A percentile compares a stretch with the other conserved stretches of the same genome.
phyloP scores from a whole-genome alignment of 2,797 vertebrate species.

The Podarcis lilfordi region DNA sequence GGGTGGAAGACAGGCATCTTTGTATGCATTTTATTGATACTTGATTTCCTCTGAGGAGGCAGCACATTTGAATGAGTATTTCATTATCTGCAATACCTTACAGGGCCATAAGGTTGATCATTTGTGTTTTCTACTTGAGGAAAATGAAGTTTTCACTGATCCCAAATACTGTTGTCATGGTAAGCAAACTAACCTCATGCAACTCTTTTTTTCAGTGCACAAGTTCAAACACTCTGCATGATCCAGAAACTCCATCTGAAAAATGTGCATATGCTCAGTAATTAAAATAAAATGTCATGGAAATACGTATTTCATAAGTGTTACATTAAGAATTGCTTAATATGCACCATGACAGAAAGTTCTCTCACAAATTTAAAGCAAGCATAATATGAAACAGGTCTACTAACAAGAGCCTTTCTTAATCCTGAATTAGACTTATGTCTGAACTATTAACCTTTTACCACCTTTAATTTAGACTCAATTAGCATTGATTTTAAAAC shows the following conservation, averaged over 20 bases:
- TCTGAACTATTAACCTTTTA: conserved; percentile 56
- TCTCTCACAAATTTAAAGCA: conserved; percentile 21
- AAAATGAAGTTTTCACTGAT: background rate
- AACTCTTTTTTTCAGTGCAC: background rate
- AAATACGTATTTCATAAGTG: background rate
- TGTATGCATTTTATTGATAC: background rate
- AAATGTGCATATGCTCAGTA: background rate
- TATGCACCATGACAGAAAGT: conserved; percentile 28
- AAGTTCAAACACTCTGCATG: background rate
- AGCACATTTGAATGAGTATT: background rate
- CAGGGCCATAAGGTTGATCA: background rate
- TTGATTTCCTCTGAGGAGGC: background rate
- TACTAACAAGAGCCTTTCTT: conserved; percentile 38
- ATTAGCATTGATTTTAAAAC: conserved; percentile 58
- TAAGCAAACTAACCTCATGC: background rate
- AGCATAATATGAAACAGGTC: background rate
- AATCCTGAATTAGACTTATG: conserved; percentile 49
- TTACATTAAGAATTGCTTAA: conserved; percentile 11
- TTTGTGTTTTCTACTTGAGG: background rate
- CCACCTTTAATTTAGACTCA: conserved; percentile 62
- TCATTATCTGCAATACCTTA: background rate
- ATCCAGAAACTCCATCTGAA: background rate
- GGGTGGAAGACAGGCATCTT: too few relatives aligned
- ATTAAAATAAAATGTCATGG: background rate
- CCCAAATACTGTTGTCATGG: background rate